Base-by-base conservation (phyloP, 2,113 vertebrate genomes). In the Phalacrocorax aristotelis region DNA sequence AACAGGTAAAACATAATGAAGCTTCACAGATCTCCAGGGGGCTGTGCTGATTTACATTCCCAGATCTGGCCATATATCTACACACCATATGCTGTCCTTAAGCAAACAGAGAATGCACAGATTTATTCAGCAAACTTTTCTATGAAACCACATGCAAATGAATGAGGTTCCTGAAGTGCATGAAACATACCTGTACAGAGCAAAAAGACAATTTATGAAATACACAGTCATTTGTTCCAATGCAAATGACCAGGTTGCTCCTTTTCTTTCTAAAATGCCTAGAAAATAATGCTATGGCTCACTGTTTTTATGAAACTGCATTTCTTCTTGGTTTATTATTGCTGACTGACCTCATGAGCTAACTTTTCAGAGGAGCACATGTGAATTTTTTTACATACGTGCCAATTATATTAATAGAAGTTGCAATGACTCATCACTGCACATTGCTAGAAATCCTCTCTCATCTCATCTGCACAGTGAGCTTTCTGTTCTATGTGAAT, bases 391-490 rank as follows among this genome's bases (percentile, higher is more conserved):
- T 96, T 91, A 92, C 83, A 88, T 89, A 74, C 3, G 15, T 95
- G 97, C 96, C 97, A 98, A 70, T 89, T 91, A 90, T 95, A 98
- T 97, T 97, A 96, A 97, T 98, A 97, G 96, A 96, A 91, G 52
- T 62, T 75, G 85, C 86, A 83, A 75, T 94, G 92, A 97, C 93
- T 96, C 90, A 97, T 96, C 92, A 96, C 36, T 68, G 82, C 40
- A 14, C 70, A 44, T 91, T 60, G 95, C 91, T 93, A 83, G 89
- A 96, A 94, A 84, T 91, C 78, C 65, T 89, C 81, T 54, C 81
- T 96, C 74, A 49, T 91, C 95, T 95, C 89, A 81, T 95, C 81
- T 85, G 84, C 74, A 46, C 68, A 44, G 89, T 15, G 54, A 90
- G 65, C 27, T 68, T 83, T 88, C 86, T 95, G 42, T 79, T 93